phyloP scores from a whole-genome alignment of 2,113 vertebrate genomes.

The Apodemus speciosus region DNA sequence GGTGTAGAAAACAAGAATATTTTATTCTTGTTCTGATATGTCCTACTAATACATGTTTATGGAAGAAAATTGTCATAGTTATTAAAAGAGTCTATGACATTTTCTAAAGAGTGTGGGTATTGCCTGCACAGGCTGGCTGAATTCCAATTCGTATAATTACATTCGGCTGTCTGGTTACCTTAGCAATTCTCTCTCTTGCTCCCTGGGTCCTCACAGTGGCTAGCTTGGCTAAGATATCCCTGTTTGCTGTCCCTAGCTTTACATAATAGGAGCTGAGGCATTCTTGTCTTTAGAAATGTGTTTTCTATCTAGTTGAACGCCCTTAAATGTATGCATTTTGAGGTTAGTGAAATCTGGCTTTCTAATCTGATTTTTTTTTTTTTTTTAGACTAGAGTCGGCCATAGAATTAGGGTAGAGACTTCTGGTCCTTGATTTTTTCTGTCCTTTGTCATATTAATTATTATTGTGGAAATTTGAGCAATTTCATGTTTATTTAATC shows the following conservation, averaged over 20 bases:
- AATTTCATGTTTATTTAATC: conserved; percentile 58
- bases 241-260: conserved; percentile 52
- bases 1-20: conserved; percentile 75
- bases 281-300: conserved; percentile 59
- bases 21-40: conserved; percentile 71
- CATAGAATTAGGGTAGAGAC: conserved; percentile 48
- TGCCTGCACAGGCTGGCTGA: conserved; percentile 74
- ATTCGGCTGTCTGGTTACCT: conserved; percentile 76
- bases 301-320: conserved; percentile 48
- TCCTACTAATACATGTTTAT: conserved; percentile 76
- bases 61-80: conserved; percentile 76
- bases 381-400: not conserved
- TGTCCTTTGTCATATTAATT: conserved; percentile 59
- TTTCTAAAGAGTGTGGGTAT: conserved; percentile 74
- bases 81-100: conserved; percentile 80
- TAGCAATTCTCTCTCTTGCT: conserved; percentile 67
- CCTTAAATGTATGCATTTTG: conserved; percentile 61
- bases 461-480: conserved; percentile 50
- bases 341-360: conserved; percentile 37
- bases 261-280: conserved; percentile 38
- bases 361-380: conserved; percentile 53
- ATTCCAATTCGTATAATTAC: conserved; percentile 76
- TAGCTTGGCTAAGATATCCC: conserved; percentile 64
- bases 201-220: conserved; percentile 37
- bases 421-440: conserved; percentile 26